Conservation (phyloP, 2,888 invertebrate genomes). For the Drosophila siamana region DNA sequence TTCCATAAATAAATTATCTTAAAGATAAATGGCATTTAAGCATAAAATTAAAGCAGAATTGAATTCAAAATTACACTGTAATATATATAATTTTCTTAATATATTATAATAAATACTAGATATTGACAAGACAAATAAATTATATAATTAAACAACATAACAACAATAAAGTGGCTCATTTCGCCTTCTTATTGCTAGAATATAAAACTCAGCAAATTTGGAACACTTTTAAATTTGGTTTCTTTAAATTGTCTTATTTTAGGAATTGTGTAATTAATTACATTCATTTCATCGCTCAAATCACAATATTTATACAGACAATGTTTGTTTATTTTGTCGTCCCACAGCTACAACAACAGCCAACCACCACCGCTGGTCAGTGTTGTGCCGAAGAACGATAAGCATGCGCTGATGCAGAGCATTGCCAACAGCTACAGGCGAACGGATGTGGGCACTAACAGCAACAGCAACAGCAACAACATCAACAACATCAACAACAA, state of each 20-base stretch:
- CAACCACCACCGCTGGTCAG: constrained; percentile 50
- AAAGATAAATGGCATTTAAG: neutral
- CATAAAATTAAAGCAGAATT: too few species aligned
- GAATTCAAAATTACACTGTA: too few species aligned
- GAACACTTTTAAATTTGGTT: neutral
- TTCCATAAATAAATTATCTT: constrained; percentile 5
- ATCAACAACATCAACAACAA: constrained; percentile 34
- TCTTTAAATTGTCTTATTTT: neutral
- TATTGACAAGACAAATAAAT: too few species aligned
- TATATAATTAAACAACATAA: too few species aligned
- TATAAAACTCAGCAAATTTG: neutral
- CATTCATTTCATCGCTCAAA: neutral
- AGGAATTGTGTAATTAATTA: neutral
- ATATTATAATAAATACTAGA: too few species aligned
- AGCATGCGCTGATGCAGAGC: constrained; percentile 90
- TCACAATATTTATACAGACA: constrained; percentile 1
- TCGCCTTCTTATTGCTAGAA: too few species aligned
- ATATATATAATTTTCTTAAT: too few species aligned
- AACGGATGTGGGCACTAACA: constrained; percentile 38
- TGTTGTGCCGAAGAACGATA: constrained; percentile 87
- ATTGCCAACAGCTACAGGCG: constrained; percentile 89
- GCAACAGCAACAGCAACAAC: constrained; percentile 18
- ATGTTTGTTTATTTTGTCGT: constrained; percentile 2
- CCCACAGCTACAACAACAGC: constrained; percentile 75
- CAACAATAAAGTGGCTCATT: too few species aligned